Evolutionary conservation across 2,797 vertebrate genomes (phyloP).

Genomic region (Vespertilio murinus): DNA sequence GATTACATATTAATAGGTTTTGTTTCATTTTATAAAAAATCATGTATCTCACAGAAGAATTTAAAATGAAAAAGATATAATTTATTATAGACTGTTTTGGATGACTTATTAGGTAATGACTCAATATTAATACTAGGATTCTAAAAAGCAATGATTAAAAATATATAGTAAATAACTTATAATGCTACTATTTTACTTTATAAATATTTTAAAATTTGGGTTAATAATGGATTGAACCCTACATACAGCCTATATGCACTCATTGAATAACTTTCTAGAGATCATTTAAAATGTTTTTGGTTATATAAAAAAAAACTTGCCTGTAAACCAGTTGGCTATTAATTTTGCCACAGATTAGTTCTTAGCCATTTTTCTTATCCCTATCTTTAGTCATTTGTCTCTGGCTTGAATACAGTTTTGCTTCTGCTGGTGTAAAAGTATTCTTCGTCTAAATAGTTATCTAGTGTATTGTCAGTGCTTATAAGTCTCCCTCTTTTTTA

Average conservation of each 20-base stretch:
- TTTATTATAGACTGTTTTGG: neutral
- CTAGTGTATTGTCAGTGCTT: neutral
- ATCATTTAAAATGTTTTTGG: neutral
- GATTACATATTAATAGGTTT: neutral
- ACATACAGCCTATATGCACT: neutral
- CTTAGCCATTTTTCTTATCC: neutral
- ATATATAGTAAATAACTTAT: neutral
- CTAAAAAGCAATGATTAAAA: neutral
- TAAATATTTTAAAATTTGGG: neutral
- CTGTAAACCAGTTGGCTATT: neutral
- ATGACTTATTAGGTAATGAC: neutral
- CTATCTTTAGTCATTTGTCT: neutral
- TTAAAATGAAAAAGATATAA: neutral
- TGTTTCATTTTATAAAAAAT: neutral
- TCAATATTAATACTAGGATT: neutral
- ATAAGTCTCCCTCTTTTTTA: neutral
- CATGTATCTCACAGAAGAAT: neutral
- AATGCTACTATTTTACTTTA: neutral
- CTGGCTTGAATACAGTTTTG: constrained; percentile 10
- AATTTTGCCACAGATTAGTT: neutral
- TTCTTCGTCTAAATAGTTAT: constrained; percentile 9
- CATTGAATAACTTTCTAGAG: neutral
- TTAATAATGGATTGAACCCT: neutral
- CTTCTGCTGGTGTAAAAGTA: neutral
- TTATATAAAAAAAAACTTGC: neutral